Evolutionary conservation across 2,113 vertebrate species (phyloP).

Genomic region (Oxyruncus cristatus): DNA sequence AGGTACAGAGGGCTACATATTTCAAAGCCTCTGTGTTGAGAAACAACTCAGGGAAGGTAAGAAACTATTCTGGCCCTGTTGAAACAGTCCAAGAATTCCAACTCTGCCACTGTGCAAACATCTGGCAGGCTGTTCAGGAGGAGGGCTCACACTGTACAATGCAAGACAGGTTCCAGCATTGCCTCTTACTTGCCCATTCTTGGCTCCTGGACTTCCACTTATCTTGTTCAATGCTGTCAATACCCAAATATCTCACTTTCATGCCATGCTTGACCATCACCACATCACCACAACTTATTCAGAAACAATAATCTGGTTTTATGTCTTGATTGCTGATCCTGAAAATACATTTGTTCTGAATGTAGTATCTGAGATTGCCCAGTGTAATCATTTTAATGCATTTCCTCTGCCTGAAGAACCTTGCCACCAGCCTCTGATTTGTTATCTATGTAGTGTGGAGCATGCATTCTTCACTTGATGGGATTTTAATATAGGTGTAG

Average conservation of each 20-base stretch:
- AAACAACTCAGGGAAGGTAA: background rate
- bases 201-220: background rate
- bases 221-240: background rate
- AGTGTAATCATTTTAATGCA: background rate
- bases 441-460: background rate
- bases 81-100: background rate
- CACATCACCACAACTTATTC: background rate
- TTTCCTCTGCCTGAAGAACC: background rate
- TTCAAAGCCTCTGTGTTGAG: background rate
- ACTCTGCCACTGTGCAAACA: background rate
- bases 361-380: background rate
- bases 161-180: background rate
- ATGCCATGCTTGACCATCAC: background rate
- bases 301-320: background rate
- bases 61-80: background rate
- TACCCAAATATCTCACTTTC: background rate
- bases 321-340: background rate
- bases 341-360: background rate
- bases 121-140: background rate
- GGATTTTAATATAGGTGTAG: background rate
- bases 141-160: background rate
- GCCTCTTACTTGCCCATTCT: fast-evolving
- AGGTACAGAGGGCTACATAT: background rate
- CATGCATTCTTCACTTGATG: background rate
- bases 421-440: background rate